Base-by-base conservation (phyloP, 2,797 vertebrate species). In the Sardinella longiceps region DNA sequence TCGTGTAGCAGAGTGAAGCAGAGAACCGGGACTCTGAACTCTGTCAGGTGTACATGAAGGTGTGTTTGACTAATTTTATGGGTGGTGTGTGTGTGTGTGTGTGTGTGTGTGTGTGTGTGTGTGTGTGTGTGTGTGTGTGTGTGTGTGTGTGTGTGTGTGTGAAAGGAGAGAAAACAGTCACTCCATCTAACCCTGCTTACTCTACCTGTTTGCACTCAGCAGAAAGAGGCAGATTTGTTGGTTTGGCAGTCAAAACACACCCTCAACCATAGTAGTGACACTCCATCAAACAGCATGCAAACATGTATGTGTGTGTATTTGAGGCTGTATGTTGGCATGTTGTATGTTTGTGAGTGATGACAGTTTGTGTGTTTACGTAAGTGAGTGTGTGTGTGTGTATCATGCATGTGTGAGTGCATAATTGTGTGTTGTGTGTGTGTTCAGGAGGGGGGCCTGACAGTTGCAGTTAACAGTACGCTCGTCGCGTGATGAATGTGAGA, bases 401-500 rank as follows among this genome's bases (percentile, higher is more conserved):
- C 2, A 6, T 2, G 39, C 2, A 6, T 2, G 39, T 2, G 39
- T 43, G 7, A 5, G 46, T 48, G 6, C 46, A 9, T 48, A 48
- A 48, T 18, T 74, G 30, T 39, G 66, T 39, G 15, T 66, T 74
- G 28, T 74, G 6, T 74, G 33, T 15, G 58, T 63, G n/a, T 14
- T 33, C 4, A 33, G 66, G 15, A 74, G 66, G 33, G 56, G 63
- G 30, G 63, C 28, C 63, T 74, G 66, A 74, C 66, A 74, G 66
- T 74, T 74, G 66, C 66, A 37, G 30, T 37, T 74, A 74, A 74
- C 66, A 37, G 66, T 74, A 37, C 66, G 33, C 66, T 74, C 33
- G 10, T 74, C 15, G 66, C 30, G 66, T 74, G 66, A 83, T 83
- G 51, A 83, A 80, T 66, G 33, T 81, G 74, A 66, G 63, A 83